Percentiles rank a stretch among this genome's conserved stretches.
Evolutionary conservation across 92 coral and sea anemone species (phyloP).

Genomic region (Palythoa caribaeorum): DNA sequence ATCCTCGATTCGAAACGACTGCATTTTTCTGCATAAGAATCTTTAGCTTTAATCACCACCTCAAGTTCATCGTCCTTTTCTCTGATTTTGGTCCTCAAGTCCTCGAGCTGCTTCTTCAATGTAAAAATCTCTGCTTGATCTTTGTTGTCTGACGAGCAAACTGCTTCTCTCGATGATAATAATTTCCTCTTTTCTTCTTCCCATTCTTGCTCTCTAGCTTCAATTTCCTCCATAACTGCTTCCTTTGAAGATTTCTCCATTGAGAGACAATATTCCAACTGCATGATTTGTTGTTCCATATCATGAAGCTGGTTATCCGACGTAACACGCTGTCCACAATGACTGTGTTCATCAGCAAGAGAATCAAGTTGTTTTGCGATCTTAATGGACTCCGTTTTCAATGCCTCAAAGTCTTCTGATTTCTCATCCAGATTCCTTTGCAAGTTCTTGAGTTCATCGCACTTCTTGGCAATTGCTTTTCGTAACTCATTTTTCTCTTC

Average conservation of each 20-base stretch:
- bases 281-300: conserved; percentile 68
- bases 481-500: conserved; percentile 70
- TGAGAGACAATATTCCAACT: conserved; percentile 60
- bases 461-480: conserved; percentile 37
- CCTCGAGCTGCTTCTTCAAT: conserved; percentile 55
- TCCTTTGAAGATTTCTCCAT: conserved; percentile 67
- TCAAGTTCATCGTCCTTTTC: conserved; percentile 54
- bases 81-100: conserved; percentile 29
- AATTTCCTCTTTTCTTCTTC: conserved; percentile 67
- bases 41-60: conserved; percentile 19
- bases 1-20: conserved; percentile 52
- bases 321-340: conserved; percentile 43
- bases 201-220: conserved; percentile 76
- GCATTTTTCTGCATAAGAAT: conserved; percentile 34
- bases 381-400: conserved; percentile 50
- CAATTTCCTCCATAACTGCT: conserved; percentile 67
- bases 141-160: background rate
- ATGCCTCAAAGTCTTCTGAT: conserved; percentile 61
- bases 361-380: conserved; percentile 61
- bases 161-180: conserved; percentile 6
- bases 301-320: conserved; percentile 41
- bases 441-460: conserved; percentile 59
- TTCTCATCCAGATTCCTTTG: conserved; percentile 66
- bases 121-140: conserved; percentile 48
- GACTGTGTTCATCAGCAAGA: conserved; percentile 57